Percentiles rank a stretch among this genome's conserved stretches.
Evolutionary conservation across 2,888 invertebrate species (phyloP).

Genomic region (Morinoia aosen): DNA sequence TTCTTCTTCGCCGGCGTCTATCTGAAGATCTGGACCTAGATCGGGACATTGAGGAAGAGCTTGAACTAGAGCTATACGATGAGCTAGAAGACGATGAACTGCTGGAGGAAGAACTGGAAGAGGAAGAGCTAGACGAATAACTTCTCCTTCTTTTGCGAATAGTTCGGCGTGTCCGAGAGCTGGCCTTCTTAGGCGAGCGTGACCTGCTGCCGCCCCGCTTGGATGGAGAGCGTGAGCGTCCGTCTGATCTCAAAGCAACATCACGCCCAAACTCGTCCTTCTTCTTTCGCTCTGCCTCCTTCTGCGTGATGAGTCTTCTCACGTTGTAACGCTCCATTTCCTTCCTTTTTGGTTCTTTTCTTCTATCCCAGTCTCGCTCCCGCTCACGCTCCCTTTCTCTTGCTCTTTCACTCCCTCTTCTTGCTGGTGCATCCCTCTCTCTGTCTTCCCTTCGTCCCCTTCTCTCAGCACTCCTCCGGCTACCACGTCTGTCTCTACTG

Average conservation of each 20-base stretch:
- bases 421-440: constrained; percentile 30
- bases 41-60: constrained; percentile 67
- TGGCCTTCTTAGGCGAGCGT: constrained; percentile 57
- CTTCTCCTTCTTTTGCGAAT: constrained; percentile 62
- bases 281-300: constrained; percentile 76
- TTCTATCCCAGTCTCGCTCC: constrained; percentile 42
- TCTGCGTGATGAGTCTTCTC: constrained; percentile 79
- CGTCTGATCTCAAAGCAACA: constrained; percentile 62
- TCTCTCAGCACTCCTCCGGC: constrained; percentile 12
- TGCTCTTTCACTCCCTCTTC: constrained; percentile 30
- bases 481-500: constrained; percentile 1
- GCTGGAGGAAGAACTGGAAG: constrained; percentile 56
- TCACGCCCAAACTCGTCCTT: constrained; percentile 67
- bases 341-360: constrained; percentile 65
- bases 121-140: constrained; percentile 65
- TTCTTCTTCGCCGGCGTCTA: constrained; percentile 59
- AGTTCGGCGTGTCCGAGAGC: constrained; percentile 56
- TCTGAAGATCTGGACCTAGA: constrained; percentile 71
- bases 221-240: constrained; percentile 56
- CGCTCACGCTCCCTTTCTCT: constrained; percentile 29
- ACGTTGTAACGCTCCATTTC: constrained; percentile 85
- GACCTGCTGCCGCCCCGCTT: constrained; percentile 56
- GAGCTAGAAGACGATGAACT: constrained; percentile 58
- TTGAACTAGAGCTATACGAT: constrained; percentile 65
- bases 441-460: constrained; percentile 37